Base-by-base conservation (phyloP, 2,113 vertebrate genomes). In the Daphoenositta chrysoptera region DNA sequence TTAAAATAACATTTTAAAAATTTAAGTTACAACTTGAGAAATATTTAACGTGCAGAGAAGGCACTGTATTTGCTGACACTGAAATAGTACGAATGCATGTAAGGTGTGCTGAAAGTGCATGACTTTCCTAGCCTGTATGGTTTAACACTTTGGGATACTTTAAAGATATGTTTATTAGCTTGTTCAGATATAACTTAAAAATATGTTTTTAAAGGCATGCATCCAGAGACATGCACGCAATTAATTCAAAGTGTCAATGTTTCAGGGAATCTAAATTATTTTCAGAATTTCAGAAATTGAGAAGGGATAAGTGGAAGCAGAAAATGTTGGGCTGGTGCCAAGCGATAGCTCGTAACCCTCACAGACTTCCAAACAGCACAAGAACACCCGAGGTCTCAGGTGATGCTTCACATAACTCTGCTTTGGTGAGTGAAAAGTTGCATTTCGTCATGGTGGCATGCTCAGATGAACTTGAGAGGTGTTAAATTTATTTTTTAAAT, bases 301-400 rank as follows among this genome's bases (percentile, higher is more conserved):
- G 96, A 97, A 97, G 97, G 98, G 97, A 95, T 98, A 98, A 98
- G 96, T 97, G 98, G 98, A 98, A 98, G 97, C 96, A 98, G 98
- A 98, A 97, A 98, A 98, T 98, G 98, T 95, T 98, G 98, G 98
- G 98, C 97, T 98, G 98, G 98, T 98, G 98, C 97, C 98, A 98
- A 97, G 98, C 98, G 88, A 98, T 98, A 98, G 98, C 98, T 95
- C 97, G 98, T 89, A 98, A 98, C 75, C 98, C 98, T 97, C 98
- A 98, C 98, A 98, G 98, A 97, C 94, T 98, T 91, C 98, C 98
- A 89, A 98, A 96, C 97, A 97, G 83, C 97, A 98, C 98, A 82
- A 95, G 98, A 89, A 98, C 98, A 90, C 98, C 98, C 5, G 98
- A 98, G 88, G 95, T 96, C 96, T 95, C 98, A 95, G 97, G 97